A percentile compares a stretch with the other conserved stretches of the same genome.
Evolutionary conservation across 2,113 vertebrate genomes (phyloP).

Genomic region (Cryptotis parvus): DNA sequence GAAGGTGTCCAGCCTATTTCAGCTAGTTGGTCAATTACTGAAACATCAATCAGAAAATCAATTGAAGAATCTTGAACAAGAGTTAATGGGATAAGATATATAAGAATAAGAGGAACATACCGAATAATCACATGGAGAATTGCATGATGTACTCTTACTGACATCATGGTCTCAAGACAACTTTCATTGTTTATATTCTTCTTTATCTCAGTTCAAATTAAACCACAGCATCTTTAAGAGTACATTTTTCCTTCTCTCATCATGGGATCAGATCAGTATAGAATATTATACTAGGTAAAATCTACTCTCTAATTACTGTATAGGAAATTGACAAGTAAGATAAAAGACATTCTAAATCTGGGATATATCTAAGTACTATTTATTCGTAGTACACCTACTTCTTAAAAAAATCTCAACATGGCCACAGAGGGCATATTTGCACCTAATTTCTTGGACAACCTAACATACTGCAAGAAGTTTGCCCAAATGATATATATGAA

Average conservation of each 20-base stretch:
- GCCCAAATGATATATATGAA: background rate
- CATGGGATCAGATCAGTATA: background rate
- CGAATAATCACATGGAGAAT: background rate
- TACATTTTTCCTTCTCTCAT: background rate
- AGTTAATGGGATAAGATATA: background rate
- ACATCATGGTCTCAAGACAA: background rate
- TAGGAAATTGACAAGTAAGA: background rate
- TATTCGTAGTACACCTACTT: background rate
- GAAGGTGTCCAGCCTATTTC: background rate
- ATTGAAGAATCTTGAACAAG: background rate
- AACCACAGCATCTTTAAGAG: background rate
- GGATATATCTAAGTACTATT: background rate
- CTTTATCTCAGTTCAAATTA: background rate
- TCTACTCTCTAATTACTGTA: background rate
- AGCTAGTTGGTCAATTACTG: background rate
- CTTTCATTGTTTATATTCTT: background rate
- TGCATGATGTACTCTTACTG: background rate
- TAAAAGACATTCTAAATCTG: background rate
- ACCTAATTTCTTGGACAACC: background rate
- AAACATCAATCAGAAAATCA: background rate
- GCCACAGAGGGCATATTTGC: background rate
- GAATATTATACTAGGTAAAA: background rate
- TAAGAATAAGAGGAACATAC: background rate
- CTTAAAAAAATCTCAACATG: background rate
- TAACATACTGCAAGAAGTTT: background rate